Evolutionary conservation across 2,888 invertebrate genomes (phyloP).

Genomic region (Drosophila incognita): DNA sequence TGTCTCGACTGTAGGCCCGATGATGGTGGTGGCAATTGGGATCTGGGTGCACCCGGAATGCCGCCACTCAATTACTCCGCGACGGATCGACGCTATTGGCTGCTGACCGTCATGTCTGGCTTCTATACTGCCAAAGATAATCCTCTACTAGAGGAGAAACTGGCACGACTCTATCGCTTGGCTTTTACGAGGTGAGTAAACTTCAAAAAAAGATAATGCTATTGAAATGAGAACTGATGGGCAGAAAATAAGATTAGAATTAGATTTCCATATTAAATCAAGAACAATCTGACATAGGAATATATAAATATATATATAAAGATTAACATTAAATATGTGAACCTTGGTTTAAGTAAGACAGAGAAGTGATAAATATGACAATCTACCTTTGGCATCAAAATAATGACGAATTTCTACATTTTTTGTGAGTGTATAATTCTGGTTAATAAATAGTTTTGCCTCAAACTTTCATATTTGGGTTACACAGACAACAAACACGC

Average conservation of each 20-base stretch:
- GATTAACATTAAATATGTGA: background rate
- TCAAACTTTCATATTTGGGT: constrained; percentile 24
- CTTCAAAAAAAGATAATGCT: background rate
- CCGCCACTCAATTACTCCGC: constrained; percentile 82
- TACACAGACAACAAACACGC: constrained; percentile 91
- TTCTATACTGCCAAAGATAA: constrained; percentile 86
- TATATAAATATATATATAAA: no score
- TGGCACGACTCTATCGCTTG: constrained; percentile 91
- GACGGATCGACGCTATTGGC: constrained; percentile 91
- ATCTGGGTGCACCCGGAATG: constrained; percentile 69
- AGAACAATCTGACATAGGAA: background rate
- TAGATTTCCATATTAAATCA: background rate
- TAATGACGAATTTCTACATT: background rate
- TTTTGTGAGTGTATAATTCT: background rate
- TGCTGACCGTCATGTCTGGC: constrained; percentile 90
- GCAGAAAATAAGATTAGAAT: background rate
- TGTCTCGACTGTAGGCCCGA: constrained; percentile 82
- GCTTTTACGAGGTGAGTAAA: constrained; percentile 90
- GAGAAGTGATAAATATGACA: background rate
- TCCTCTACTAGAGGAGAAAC: constrained; percentile 89
- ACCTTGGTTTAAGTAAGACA: background rate
- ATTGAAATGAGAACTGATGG: background rate
- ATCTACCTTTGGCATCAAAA: background rate
- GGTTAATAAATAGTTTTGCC: background rate
- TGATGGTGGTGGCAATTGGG: constrained; percentile 81